These are phyloP conservation scores for Rhagoletis pomonella DNA, from an alignment of 1,140 invertebrate species.

Conservation along the genomic window DNA sequence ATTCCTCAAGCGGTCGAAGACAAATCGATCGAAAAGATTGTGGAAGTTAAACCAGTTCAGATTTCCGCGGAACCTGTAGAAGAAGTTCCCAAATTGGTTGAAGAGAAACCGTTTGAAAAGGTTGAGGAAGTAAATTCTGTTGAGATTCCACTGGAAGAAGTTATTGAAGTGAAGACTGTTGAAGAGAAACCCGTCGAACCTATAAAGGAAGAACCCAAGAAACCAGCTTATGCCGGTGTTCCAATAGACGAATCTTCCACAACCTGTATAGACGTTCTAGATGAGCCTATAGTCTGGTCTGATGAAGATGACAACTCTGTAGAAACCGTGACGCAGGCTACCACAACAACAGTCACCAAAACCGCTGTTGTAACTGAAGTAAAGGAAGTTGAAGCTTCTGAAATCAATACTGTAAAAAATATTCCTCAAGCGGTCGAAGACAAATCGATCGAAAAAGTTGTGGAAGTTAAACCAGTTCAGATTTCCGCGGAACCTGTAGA, in stretches of 20 bases:
- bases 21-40: background rate
- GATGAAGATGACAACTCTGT: constrained; percentile 68
- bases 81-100: background rate
- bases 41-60: background rate
- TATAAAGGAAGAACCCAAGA: constrained; percentile 59
- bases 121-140: constrained; percentile 37
- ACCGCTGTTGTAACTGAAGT: background rate
- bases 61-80: background rate
- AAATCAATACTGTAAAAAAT: background rate
- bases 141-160: constrained; percentile 14
- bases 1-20: background rate
- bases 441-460: constrained; percentile 22
- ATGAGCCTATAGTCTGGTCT: constrained; percentile 75
- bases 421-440: background rate
- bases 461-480: background rate
- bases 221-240: constrained; percentile 69
- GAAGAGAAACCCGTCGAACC: constrained; percentile 36
- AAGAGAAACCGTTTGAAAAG: constrained; percentile 42
- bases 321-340: background rate
- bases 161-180: constrained; percentile 4
- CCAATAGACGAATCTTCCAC: constrained; percentile 74
- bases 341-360: background rate
- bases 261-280: constrained; percentile 76
- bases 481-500: no score
- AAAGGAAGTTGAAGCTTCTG: background rate